Base-by-base conservation (phyloP, 2,888 invertebrate species). In the Metopia argyrocephala region DNA sequence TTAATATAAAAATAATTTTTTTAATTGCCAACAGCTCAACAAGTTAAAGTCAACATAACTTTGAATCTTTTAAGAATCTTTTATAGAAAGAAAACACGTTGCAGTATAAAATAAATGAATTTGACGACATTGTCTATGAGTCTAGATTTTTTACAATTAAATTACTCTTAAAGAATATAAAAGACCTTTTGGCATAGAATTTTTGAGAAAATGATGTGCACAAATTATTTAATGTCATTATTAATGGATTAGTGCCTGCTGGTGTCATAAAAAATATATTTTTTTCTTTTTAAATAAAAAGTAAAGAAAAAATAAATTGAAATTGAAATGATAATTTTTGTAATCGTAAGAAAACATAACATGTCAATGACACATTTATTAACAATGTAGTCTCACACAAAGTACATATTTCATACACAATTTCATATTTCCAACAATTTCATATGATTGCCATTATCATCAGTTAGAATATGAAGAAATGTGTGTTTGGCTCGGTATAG, bases 181-280 rank as follows among this genome's bases (percentile, higher is more conserved):
- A 25, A 38, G 38, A 15, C 38, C 9, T 9, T 12, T 15, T 12
- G 38, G 2, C 3, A 31, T n/a, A 9, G 4, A 6, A 3, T 15
- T 38, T 38, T 38, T 38, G 38, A 38, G 21, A 31, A 62, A 64
- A 52, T 76, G 62, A 70, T 31, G 48, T 28, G 31, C 25, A 76
- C 25, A 75, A 68, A 68, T 66, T 66, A 57, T 65, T 64, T 18
- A 28, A 52, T 69, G 62, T 62, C 76, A 74, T 68, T 28, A 84
- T 85, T 87, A 87, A 87, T 87, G 87, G 87, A 88, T 87, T 87
- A 88, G 85, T 83, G 83, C 83, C 84, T 86, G 84, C 73, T 84
- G 84, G 82, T 84, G 82, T 82, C 85, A 76, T 61, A 61, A 71
- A 46, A 18, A 50, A 5, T n/a, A n/a, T n/a, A n/a, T n/a, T n/a